phyloP scores from a whole-genome alignment of 2,797 vertebrate genomes.

The Pseudomugil tenellus region DNA sequence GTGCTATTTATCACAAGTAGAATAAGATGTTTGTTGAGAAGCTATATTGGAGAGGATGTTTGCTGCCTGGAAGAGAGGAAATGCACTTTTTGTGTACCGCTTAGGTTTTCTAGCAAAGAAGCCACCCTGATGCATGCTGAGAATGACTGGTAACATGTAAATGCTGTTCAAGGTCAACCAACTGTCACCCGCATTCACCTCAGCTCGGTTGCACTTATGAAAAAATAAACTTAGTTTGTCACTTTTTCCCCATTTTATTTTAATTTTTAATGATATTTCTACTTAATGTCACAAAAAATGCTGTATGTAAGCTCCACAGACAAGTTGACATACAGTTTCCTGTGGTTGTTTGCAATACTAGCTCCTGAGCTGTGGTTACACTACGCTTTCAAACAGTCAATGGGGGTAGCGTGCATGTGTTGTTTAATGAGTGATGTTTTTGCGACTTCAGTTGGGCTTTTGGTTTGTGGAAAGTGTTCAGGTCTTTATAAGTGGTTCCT shows the following conservation, averaged over 20 bases:
- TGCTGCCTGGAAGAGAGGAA: conserved; percentile 56
- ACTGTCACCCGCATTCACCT: conserved; percentile 26
- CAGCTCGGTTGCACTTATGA: neutral
- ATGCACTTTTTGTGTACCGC: conserved; percentile 39
- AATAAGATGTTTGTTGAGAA: conserved; percentile 32
- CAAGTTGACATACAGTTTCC: conserved; percentile 70
- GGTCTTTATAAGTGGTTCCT: neutral
- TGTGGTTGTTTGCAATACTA: conserved; percentile 69
- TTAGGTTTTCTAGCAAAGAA: conserved; percentile 48
- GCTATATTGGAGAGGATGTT: conserved; percentile 34
- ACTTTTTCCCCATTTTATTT: rapidly evolving
- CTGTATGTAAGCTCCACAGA: conserved; percentile 25
- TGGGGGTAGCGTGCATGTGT: conserved; percentile 47
- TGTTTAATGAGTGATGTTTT: conserved; percentile 21
- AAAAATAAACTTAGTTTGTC: neutral
- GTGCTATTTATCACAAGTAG: conserved; percentile 6
- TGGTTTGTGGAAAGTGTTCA: conserved; percentile 6
- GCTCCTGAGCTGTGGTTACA: conserved; percentile 68
- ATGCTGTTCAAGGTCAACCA: conserved; percentile 57
- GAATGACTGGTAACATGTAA: conserved; percentile 16
- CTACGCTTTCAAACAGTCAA: conserved; percentile 60
- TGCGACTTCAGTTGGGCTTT: neutral
- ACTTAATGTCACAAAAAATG: conserved; percentile 12
- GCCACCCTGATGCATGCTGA: conserved; percentile 38
- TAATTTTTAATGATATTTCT: neutral